phyloP scores from a whole-genome alignment of 2,797 vertebrate species.

The Anabas testudineus region DNA sequence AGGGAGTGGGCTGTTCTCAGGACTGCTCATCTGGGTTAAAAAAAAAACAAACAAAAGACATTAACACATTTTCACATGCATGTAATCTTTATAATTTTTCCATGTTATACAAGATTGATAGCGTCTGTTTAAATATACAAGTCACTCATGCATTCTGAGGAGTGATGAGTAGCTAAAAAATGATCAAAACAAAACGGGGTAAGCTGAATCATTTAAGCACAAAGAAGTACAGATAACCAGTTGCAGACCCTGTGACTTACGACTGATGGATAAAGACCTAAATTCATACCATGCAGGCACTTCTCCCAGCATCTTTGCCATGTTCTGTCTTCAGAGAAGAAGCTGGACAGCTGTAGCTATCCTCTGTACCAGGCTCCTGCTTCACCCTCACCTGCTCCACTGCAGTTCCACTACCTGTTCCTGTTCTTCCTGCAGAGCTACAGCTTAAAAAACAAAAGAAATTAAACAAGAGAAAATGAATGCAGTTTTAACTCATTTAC shows the following conservation, averaged over 20 bases:
- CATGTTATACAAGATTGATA: neutral
- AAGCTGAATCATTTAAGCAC: too few species aligned
- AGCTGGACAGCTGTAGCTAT: slow-evolving; percentile 90
- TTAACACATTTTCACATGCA: neutral
- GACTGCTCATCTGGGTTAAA: slow-evolving; percentile 92
- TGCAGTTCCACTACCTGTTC: slow-evolving; percentile 81
- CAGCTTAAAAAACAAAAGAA: slow-evolving; percentile 84
- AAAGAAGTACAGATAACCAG: neutral
- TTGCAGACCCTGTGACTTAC: neutral
- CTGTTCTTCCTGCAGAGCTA: slow-evolving; percentile 91
- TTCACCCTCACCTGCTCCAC: slow-evolving; percentile 94
- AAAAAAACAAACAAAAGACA: slow-evolving; percentile 24
- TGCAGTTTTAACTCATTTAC: neutral
- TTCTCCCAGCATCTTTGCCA: slow-evolving; percentile 91
- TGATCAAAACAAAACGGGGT: too few species aligned
- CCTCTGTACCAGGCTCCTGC: slow-evolving; percentile 94
- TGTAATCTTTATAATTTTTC: neutral
- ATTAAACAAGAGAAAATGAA: neutral
- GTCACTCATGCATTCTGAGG: neutral
- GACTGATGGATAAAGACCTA: neutral
- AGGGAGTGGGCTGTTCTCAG: slow-evolving; percentile 91
- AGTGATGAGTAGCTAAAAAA: too few species aligned
- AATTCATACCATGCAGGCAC: slow-evolving; percentile 93
- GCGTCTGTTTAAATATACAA: slow-evolving; percentile 6
- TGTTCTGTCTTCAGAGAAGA: slow-evolving; percentile 90